Conservation (phyloP, 1,140 invertebrate species). For the Marisa cornuarietis region DNA sequence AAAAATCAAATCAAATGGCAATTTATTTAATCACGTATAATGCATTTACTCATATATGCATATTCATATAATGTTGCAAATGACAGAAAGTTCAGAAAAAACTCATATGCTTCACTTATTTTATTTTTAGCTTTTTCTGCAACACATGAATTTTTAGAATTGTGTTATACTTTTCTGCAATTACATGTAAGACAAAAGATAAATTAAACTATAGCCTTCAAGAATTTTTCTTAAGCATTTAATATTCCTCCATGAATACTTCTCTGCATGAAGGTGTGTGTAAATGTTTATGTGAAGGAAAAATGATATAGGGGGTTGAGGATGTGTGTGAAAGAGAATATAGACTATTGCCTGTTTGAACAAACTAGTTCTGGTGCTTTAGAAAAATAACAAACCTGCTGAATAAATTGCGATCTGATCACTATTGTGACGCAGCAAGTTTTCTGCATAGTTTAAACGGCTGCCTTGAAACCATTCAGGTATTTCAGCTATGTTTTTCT, state of each 20-base stretch:
- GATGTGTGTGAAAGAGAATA: not conserved
- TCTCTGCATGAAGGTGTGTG: not conserved
- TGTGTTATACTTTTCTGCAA: too few relatives aligned
- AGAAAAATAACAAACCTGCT: conserved; percentile 56
- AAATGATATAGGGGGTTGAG: too few relatives aligned
- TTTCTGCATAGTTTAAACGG: conserved; percentile 69
- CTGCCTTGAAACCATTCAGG: conserved; percentile 68
- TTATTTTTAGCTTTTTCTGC: not conserved
- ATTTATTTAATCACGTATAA: not conserved
- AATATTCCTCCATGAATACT: not conserved
- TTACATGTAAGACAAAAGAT: too few relatives aligned
- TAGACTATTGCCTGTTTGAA: not conserved
- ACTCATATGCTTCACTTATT: not conserved
- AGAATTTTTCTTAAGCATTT: not conserved
- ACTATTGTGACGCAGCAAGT: conserved; percentile 63
- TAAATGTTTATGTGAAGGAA: not conserved
- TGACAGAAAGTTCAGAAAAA: too few relatives aligned
- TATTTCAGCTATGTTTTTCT: conserved; percentile 63
- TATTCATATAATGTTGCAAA: too few relatives aligned
- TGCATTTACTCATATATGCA: too few relatives aligned
- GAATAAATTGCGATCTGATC: conserved; percentile 66
- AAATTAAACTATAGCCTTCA: too few relatives aligned
- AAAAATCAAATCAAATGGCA: conserved; percentile 6
- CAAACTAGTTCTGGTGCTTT: not conserved
- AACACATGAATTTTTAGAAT: not conserved